These are phyloP conservation scores for Lasioglossum leucozonium DNA, from an alignment of 2,888 invertebrate species.

Conservation along the genomic window DNA sequence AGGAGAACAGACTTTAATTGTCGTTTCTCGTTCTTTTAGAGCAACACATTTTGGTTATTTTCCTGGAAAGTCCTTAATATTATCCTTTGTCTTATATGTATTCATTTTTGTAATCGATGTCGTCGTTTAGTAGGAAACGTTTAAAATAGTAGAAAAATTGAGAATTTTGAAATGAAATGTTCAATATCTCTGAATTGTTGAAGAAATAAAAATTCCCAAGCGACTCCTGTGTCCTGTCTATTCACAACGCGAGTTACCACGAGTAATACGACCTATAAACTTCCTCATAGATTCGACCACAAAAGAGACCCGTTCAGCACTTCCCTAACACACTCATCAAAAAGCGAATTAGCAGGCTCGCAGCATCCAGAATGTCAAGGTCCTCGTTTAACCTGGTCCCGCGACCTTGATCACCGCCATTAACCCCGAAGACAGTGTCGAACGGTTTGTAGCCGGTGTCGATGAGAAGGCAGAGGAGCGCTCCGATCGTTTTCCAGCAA, in stretches of 20 bases:
- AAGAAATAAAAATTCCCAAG: background rate
- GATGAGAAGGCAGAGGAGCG: background rate
- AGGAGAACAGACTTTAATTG: too few species aligned
- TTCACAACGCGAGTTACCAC: background rate
- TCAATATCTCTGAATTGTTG: too few species aligned
- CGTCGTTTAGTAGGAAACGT: too few species aligned
- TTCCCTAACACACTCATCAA: background rate
- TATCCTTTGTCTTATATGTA: too few species aligned
- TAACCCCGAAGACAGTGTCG: background rate
- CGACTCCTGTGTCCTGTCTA: background rate
- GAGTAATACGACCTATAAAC: background rate
- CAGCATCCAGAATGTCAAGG: background rate
- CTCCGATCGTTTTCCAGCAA: constrained; percentile 81
- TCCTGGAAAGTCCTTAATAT: too few species aligned
- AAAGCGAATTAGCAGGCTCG: background rate
- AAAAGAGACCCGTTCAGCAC: background rate
- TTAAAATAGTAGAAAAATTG: too few species aligned
- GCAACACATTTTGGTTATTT: too few species aligned
- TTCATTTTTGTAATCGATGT: background rate
- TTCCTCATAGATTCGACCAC: background rate
- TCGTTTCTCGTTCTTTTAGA: too few species aligned
- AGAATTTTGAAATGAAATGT: too few species aligned
- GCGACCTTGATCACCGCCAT: background rate
- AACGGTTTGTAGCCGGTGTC: constrained; percentile 29
- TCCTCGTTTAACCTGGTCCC: background rate